Evolutionary conservation across 2,888 invertebrate species (phyloP), one percentile per base, ranked within the genome.

Genomic region (Macropis europaea): DNA sequence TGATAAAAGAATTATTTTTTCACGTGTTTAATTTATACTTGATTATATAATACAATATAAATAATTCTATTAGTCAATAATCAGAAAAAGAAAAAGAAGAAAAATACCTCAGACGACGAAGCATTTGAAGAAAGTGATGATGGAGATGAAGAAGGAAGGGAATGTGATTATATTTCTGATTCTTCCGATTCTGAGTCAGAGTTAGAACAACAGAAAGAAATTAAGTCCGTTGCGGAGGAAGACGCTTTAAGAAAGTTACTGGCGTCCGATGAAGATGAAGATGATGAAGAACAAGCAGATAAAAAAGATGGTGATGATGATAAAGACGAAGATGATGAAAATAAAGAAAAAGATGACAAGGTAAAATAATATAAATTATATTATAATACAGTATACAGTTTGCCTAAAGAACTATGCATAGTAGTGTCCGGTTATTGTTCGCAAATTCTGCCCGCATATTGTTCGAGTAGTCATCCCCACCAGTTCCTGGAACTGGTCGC

Each of bases 111-210:
- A 0, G 95, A 97, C 73, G 95, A 96, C 79, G 98, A 98, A 87
- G 98, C 97, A 0, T 93, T 96, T 60, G 98, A 99, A 88, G 99
- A 99, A 86, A 98, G 98, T 77, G 99, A 99, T 89, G 98, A 99
- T 88, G 98, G 98, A 0, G 98, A 99, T 88, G 97, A 97, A 84
- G 99, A 99, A 90, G 98, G 98, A 0, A 90, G 96, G 56, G 99
- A 99, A 91, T 93, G 95, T 79, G 99, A 99, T 90, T 99, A 99
- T 86, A 98, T 98, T 86, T 96, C 97, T 0, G 96, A 96, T 87
- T 95, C 95, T 0, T 95, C 95, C 0, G 96, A 94, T 90, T 95
- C 93, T 84, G 96, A 94, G 88, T 93, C 91, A 57, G 96, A 94
- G 91, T 92, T 94, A 53, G 95, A 94, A 60, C 77, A 84, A 28